Conservation (phyloP, 2,797 vertebrate genomes). For the Naso thynnoides region DNA sequence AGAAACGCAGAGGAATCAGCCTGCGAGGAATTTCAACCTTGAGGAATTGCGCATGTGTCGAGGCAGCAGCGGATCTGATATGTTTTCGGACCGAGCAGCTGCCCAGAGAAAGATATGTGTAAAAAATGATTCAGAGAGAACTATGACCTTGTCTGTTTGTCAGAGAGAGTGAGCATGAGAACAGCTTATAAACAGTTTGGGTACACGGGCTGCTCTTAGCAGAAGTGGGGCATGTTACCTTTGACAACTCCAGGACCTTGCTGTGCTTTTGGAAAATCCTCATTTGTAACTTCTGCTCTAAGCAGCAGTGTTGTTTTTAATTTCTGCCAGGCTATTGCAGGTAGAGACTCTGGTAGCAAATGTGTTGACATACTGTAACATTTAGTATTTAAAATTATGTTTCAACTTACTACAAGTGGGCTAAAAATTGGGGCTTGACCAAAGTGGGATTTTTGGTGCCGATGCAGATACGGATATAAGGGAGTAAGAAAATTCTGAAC, state of each 20-base stretch:
- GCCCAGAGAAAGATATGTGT: background rate
- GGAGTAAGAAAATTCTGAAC: too few species aligned
- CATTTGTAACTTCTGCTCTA: background rate
- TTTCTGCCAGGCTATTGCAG: background rate
- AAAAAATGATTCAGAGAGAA: constrained; percentile 11
- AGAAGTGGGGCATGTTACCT: background rate
- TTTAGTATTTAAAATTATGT: background rate
- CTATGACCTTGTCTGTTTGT: constrained; percentile 10
- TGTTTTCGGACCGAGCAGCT: background rate
- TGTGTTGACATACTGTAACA: background rate
- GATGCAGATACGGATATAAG: too few species aligned
- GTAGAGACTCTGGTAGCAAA: background rate
- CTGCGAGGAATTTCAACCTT: too few species aligned
- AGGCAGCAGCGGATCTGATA: background rate
- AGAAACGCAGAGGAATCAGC: too few species aligned
- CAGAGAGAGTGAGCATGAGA: constrained; percentile 9
- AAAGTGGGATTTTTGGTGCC: too few species aligned
- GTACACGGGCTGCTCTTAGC: constrained; percentile 21
- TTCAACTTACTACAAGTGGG: background rate
- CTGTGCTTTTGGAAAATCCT: background rate
- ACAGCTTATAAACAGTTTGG: constrained; percentile 31
- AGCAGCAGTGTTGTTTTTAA: background rate
- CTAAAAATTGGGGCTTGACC: accelerated
- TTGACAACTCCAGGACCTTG: background rate
- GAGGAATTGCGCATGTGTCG: background rate